A percentile compares a stretch with the other conserved stretches of the same genome.
Conservation (phyloP, 2,113 vertebrate genomes). For the Chitala chitala region DNA sequence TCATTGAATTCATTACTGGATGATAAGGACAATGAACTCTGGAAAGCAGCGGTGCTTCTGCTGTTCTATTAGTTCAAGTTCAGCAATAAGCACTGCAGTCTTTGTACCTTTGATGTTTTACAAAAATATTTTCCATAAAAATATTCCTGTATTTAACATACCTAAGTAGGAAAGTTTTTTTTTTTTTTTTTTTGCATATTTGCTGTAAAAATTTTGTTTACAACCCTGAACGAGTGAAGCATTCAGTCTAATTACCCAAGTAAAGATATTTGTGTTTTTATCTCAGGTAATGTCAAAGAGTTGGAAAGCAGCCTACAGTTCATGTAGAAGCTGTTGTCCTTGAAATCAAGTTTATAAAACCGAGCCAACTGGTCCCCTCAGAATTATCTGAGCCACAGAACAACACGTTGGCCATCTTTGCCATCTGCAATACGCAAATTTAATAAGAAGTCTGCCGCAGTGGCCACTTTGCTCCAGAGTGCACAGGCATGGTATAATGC, state of each 20-base stretch:
- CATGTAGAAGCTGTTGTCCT: not conserved
- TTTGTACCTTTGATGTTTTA: too few relatives aligned
- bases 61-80: too few relatives aligned
- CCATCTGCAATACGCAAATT: not conserved
- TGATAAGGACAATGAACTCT: too few relatives aligned
- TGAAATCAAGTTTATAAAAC: not conserved
- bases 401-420: not conserved
- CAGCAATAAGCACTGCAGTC: not conserved
- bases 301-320: not conserved
- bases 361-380: not conserved
- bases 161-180: too few relatives aligned
- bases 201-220: too few relatives aligned
- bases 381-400: not conserved
- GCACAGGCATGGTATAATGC: conserved; percentile 10
- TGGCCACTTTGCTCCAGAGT: not conserved
- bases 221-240: too few relatives aligned
- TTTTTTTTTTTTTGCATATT: too few relatives aligned
- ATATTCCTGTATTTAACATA: not conserved
- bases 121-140: not conserved
- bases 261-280: not conserved
- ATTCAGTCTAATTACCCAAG: too few relatives aligned
- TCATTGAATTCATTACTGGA: too few relatives aligned
- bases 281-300: not conserved
- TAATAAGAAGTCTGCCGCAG: conserved; percentile 1
- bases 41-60: too few relatives aligned